These are phyloP conservation scores for Smithornis capensis DNA, from an alignment of 2,113 vertebrate genomes.

Conservation along the genomic window DNA sequence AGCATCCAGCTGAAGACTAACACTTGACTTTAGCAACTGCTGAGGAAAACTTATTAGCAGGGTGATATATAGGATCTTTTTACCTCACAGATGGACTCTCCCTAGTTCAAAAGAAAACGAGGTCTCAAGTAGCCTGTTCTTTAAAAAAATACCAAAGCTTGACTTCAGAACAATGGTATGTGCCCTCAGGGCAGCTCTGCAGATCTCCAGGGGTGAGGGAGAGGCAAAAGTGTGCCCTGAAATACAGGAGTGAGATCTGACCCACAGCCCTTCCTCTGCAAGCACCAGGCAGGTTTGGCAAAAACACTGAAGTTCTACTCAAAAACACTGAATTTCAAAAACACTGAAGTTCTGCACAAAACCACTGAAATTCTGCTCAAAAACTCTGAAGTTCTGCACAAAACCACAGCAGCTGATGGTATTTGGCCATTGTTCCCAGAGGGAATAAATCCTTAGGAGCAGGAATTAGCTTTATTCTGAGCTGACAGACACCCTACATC, in stretches of 20 bases:
- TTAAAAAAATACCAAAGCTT: constrained; percentile 1
- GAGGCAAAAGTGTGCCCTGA: constrained; percentile 20
- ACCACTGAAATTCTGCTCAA: background rate
- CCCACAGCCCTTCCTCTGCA: background rate
- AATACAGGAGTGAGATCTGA: background rate
- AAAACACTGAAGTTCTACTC: background rate
- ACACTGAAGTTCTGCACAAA: background rate
- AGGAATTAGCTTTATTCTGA: background rate
- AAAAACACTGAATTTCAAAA: background rate
- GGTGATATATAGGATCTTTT: constrained; percentile 33
- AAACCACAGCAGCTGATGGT: background rate
- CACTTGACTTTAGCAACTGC: constrained; percentile 29
- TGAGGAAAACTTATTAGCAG: background rate
- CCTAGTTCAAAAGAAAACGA: background rate
- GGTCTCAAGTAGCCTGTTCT: background rate
- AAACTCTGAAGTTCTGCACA: background rate
- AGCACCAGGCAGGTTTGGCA: background rate
- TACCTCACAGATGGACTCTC: background rate
- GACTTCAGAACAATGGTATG: constrained; percentile 60
- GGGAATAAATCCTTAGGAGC: background rate
- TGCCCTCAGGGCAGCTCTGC: background rate
- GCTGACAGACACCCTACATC: fast-evolving
- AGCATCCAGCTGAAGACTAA: constrained; percentile 52
- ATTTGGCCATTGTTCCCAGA: background rate
- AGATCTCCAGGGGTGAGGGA: background rate